Percentiles rank a stretch among this genome's conserved stretches.
Conservation (phyloP, 2,797 vertebrate species). For the Amblyopsis hoosieri region DNA sequence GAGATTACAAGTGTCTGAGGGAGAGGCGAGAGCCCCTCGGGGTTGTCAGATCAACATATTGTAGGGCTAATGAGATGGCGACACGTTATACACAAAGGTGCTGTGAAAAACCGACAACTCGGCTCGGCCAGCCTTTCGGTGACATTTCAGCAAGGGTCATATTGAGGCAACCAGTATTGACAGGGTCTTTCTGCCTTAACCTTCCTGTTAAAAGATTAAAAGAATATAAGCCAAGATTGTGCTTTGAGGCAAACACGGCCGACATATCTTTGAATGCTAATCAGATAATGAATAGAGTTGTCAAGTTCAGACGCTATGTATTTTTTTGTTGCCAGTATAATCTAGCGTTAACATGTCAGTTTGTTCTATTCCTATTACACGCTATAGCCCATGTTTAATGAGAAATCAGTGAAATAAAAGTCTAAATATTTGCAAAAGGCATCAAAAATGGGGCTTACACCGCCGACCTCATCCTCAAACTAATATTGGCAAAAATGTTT, state of each 20-base stretch:
- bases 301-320: constrained; percentile 33
- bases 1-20: constrained; percentile 66
- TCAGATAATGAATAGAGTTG: constrained; percentile 25
- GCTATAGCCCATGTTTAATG: constrained; percentile 30
- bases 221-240: constrained; percentile 18
- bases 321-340: constrained; percentile 35
- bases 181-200: constrained; percentile 37
- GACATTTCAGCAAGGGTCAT: constrained; percentile 62
- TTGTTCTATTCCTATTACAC: constrained; percentile 53
- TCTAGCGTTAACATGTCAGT: constrained; percentile 48
- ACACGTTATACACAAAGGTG: constrained; percentile 66
- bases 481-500: constrained; percentile 74
- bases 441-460: constrained; percentile 66
- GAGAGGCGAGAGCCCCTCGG: constrained; percentile 43
- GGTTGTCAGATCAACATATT: constrained; percentile 68
- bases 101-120: constrained; percentile 53
- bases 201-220: constrained; percentile 16
- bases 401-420: constrained; percentile 53
- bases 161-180: constrained; percentile 51
- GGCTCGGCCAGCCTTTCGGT: constrained; percentile 32
- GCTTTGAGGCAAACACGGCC: constrained; percentile 30
- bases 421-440: constrained; percentile 65
- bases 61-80: constrained; percentile 66
- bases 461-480: constrained; percentile 69
- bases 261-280: constrained; percentile 25